These are phyloP conservation scores for Myxocyprinus asiaticus DNA, from an alignment of 2,113 vertebrate genomes.

Conservation along the genomic window DNA sequence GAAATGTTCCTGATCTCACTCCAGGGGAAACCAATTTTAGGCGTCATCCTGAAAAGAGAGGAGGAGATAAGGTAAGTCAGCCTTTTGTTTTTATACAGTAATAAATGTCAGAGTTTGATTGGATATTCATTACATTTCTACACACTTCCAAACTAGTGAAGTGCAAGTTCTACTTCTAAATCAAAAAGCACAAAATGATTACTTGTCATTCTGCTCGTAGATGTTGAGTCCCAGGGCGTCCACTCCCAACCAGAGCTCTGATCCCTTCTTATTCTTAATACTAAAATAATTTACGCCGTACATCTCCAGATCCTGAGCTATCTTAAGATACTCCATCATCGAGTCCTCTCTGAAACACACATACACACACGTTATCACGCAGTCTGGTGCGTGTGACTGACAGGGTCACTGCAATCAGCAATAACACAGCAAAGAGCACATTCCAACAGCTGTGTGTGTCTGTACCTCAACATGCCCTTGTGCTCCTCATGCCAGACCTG, in stretches of 20 bases:
- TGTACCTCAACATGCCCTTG: constrained; percentile 94
- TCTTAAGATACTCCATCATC: constrained; percentile 98
- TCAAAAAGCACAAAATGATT: not conserved
- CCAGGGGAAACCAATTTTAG: constrained; percentile 99
- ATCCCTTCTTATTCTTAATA: constrained; percentile 99
- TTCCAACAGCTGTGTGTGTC: not conserved
- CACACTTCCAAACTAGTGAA: too few relatives aligned
- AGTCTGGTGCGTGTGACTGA: constrained; percentile 1
- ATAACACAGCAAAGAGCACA: not conserved
- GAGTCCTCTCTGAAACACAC: constrained; percentile 87
- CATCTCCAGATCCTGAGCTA: constrained; percentile 98
- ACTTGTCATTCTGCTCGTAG: constrained; percentile 97
- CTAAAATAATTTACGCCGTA: constrained; percentile 98
- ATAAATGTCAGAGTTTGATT: not conserved
- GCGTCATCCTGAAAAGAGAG: constrained; percentile 84
- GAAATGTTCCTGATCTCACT: constrained; percentile 99
- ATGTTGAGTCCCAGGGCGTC: constrained; percentile 97
- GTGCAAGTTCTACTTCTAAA: too few relatives aligned
- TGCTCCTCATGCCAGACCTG: constrained; percentile 99
- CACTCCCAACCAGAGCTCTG: constrained; percentile 93
- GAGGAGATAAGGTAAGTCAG: constrained; percentile 14
- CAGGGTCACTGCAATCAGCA: not conserved
- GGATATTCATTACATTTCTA: not conserved
- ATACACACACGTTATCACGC: constrained; percentile 8
- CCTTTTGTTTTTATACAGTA: not conserved